phyloP scores from a whole-genome alignment of 1,140 invertebrate genomes.

The Condylostylus longicornis region DNA sequence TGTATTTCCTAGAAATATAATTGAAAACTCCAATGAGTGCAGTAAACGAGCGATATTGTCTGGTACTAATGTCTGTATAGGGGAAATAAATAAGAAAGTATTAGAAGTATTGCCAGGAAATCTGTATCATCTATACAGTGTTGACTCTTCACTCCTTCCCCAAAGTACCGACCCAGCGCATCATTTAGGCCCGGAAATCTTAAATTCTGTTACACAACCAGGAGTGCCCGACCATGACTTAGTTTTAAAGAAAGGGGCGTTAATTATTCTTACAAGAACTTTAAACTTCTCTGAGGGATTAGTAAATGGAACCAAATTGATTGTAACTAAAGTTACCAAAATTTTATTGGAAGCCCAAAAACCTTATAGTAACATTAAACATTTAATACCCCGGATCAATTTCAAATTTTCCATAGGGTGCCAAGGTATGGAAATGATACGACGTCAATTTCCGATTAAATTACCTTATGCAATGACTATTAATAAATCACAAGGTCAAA shows the following conservation, averaged over 20 bases:
- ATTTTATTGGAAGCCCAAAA: slow-evolving; percentile 33
- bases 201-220: slow-evolving; percentile 29
- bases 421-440: too few species aligned
- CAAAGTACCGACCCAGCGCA: too few species aligned
- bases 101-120: slow-evolving; percentile 18
- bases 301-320: slow-evolving; percentile 34
- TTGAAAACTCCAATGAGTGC: slow-evolving; percentile 25
- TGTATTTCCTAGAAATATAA: slow-evolving; percentile 29
- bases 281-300: slow-evolving; percentile 30
- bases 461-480: slow-evolving; percentile 38
- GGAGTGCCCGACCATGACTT: slow-evolving; percentile 29
- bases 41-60: slow-evolving; percentile 23
- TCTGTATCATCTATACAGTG: slow-evolving; percentile 23
- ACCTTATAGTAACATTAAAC: slow-evolving; percentile 32
- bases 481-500: slow-evolving; percentile 40
- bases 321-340: slow-evolving; percentile 28
- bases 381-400: slow-evolving; percentile 32
- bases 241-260: slow-evolving; percentile 29
- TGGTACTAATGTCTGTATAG: slow-evolving; percentile 23
- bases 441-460: slow-evolving; percentile 31
- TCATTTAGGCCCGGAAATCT: slow-evolving; percentile 28
- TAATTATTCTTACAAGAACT: slow-evolving; percentile 33
- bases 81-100: slow-evolving; percentile 23
- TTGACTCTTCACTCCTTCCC: too few species aligned
- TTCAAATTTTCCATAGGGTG: too few species aligned